A percentile compares a stretch with the other conserved stretches of the same genome.
These are phyloP conservation scores for Onychostruthus taczanowskii DNA, from an alignment of 2,113 vertebrate species.

Conservation along the genomic window DNA sequence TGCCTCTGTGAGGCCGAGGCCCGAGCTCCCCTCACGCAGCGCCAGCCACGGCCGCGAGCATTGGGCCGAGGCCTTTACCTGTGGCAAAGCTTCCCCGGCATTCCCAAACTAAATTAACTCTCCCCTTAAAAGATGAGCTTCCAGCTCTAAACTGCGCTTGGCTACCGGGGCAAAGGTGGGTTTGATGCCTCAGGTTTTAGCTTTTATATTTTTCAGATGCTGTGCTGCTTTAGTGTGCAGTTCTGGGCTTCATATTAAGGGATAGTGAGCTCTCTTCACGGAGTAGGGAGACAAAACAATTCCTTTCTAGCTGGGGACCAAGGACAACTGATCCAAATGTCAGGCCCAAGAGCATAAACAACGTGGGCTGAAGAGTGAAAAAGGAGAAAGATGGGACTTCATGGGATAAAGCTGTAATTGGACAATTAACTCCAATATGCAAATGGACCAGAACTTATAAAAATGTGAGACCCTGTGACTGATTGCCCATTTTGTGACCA, in stretches of 20 bases:
- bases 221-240: not conserved
- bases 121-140: not conserved
- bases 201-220: not conserved
- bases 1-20: not conserved
- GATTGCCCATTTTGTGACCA: not conserved
- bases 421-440: not conserved
- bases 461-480: not conserved
- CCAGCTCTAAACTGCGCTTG: not conserved
- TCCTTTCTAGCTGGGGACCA: not conserved
- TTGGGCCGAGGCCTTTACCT: not conserved
- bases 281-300: not conserved
- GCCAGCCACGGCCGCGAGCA: not conserved
- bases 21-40: not conserved
- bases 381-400: not conserved
- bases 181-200: not conserved
- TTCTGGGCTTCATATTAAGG: not conserved
- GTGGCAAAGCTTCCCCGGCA: not conserved
- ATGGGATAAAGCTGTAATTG: not conserved
- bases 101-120: not conserved
- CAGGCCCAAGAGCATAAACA: not conserved
- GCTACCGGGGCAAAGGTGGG: rapidly evolving
- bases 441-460: not conserved
- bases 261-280: not conserved
- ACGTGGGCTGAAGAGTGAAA: not conserved
- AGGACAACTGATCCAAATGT: not conserved